Evolutionary conservation across 2,797 vertebrate genomes (phyloP).

Genomic region (Bradypodion pumilum): DNA sequence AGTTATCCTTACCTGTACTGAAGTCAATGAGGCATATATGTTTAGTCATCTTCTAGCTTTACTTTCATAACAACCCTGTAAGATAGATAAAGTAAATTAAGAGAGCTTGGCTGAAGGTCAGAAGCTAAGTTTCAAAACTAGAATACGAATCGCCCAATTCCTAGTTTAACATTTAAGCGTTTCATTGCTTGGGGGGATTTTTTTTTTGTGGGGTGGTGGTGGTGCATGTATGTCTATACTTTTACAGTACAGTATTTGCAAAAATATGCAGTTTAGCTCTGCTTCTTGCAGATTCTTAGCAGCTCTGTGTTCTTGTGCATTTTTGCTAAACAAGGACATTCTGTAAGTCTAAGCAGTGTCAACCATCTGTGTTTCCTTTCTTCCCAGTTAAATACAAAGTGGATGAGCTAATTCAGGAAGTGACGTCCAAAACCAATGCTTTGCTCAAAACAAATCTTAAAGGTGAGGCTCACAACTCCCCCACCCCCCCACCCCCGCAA

Average conservation of each 20-base stretch:
- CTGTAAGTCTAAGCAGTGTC: neutral
- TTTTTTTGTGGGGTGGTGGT: too few relatives aligned
- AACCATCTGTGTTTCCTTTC: neutral
- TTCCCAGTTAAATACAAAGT: conserved; percentile 15
- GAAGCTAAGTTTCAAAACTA: neutral
- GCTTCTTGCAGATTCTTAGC: neutral
- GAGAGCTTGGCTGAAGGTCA: neutral
- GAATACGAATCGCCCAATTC: neutral
- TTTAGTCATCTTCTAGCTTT: neutral
- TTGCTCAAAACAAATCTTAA: neutral
- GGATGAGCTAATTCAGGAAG: neutral
- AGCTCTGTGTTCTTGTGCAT: neutral
- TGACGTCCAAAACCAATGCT: neutral
- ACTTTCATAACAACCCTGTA: neutral
- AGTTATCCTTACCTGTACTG: too few relatives aligned
- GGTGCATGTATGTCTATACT: too few relatives aligned
- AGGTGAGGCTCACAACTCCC: neutral
- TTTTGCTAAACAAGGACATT: neutral
- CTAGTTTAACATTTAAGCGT: neutral
- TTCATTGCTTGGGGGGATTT: neutral
- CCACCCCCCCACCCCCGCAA: too few relatives aligned
- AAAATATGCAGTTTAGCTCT: neutral
- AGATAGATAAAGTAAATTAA: neutral
- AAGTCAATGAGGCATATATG: too few relatives aligned
- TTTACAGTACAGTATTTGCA: neutral